Evolutionary conservation across 1,140 invertebrate genomes (phyloP), one percentile per base, ranked within the genome.

Genomic region (Dysdera silvatica): DNA sequence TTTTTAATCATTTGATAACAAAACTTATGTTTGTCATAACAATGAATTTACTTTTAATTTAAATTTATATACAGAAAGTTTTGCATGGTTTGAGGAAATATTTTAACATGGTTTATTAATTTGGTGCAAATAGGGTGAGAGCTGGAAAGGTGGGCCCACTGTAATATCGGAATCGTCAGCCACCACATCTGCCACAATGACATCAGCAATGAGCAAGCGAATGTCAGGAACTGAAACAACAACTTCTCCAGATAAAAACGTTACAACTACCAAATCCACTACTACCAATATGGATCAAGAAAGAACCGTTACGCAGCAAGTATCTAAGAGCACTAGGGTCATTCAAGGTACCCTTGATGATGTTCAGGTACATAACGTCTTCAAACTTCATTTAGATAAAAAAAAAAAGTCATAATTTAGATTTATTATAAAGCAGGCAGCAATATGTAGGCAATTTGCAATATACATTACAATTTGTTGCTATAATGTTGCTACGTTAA

Each of bases 311-410:
- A 51, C 55, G n/a, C 59, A 67, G 32, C 58, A 66, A 31, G 55
- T 68, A n/a, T 41, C 60, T 4, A 61, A 69, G 57, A 67, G 51
- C 10, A 51, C 56, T 28, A 66, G 61, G 61, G 37, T 69, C 4
- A 61, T 70, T 49, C 40, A 61, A 31, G 66, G 67, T 10, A 62
- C 65, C 10, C n/a, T 65, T 29, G 63, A 70, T 29, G 67, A 69
- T 63, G 51, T 61, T 18, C 62, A 65, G 62, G 62, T 65, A 65
- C 26, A 14, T 18, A 55, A n/a, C n/a, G n/a, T n/a, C n/a, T n/a
- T n/a, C n/a, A n/a, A n/a, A n/a, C n/a, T n/a, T n/a, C n/a, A n/a
- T n/a, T n/a, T n/a, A n/a, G n/a, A n/a, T n/a, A n/a, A n/a, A n/a
- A n/a, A n/a, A n/a, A n/a, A n/a, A n/a, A n/a, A n/a, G n/a, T n/a